A percentile compares a stretch with the other conserved stretches of the same genome.
Evolutionary conservation across 37 sponge, comb jelly and placozoan species (phyloP).

Genomic region (Amphimedon queenslandica): DNA sequence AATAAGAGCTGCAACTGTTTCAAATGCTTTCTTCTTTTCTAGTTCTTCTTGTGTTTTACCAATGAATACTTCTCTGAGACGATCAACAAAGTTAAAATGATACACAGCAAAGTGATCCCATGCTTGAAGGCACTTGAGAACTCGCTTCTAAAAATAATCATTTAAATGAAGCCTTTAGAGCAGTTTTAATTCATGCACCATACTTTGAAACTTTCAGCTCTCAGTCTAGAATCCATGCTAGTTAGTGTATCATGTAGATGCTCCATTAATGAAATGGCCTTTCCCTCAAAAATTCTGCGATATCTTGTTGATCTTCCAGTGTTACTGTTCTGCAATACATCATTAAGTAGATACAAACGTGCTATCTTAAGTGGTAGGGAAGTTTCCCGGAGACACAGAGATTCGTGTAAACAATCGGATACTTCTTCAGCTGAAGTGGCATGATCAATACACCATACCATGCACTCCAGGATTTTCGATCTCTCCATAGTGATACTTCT

Average conservation of each 20-base stretch:
- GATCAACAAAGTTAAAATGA: conserved; percentile 74
- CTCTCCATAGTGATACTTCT: conserved; percentile 79
- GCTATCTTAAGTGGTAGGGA: conserved; percentile 84
- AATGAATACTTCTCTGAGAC: conserved; percentile 69
- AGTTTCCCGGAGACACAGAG: conserved; percentile 84
- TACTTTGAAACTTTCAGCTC: conserved; percentile 80
- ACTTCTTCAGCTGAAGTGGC: conserved; percentile 95
- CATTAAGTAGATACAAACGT: conserved; percentile 83
- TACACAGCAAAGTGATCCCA: conserved; percentile 79
- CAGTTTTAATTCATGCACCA: not conserved
- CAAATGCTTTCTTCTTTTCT: conserved; percentile 83
- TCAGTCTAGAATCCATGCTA: conserved; percentile 52
- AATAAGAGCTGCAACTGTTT: conserved; percentile 74
- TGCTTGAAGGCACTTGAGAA: conserved; percentile 68
- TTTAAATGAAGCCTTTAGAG: not conserved
- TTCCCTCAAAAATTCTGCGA: conserved; percentile 81
- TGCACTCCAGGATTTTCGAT: conserved; percentile 42
- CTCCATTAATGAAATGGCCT: conserved; percentile 37
- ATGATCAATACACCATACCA: conserved; percentile 95
- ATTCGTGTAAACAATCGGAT: conserved; percentile 83
- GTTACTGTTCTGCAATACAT: conserved; percentile 87
- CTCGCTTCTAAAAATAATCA: conserved; percentile 31
- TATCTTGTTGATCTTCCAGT: conserved; percentile 46
- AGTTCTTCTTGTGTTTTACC: conserved; percentile 73
- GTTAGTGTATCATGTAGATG: conserved; percentile 60